Evolutionary conservation across 2,888 invertebrate species (phyloP).

Genomic region (Portevinia maculata): DNA sequence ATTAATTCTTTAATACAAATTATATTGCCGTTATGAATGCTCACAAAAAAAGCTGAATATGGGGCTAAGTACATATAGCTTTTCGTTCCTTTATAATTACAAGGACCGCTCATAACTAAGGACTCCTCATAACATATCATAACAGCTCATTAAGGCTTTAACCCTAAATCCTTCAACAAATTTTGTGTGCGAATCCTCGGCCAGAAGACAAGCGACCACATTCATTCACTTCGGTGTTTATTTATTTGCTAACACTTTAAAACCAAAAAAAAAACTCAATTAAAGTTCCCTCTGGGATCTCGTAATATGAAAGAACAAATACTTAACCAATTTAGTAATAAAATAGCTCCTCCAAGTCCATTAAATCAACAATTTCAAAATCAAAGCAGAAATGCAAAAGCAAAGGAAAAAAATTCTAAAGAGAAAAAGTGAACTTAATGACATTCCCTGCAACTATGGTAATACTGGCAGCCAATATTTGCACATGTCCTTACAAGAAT

Average conservation of each 20-base stretch:
- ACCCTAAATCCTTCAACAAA: too few species aligned
- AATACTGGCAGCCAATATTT: conserved; percentile 68
- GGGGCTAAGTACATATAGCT: too few species aligned
- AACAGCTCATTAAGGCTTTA: too few species aligned
- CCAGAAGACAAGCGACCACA: too few species aligned
- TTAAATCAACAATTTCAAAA: background rate
- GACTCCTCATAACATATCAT: too few species aligned
- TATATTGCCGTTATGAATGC: too few species aligned
- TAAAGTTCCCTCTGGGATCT: background rate
- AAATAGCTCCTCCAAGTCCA: conserved; percentile 24
- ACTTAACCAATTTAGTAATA: conserved; percentile 34
- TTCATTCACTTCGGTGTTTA: too few species aligned
- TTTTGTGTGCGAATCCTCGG: too few species aligned
- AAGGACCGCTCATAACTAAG: too few species aligned
- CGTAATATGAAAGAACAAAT: background rate
- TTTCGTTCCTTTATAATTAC: too few species aligned
- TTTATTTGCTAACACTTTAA: background rate
- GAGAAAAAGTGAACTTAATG: conserved; percentile 45
- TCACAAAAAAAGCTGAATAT: too few species aligned
- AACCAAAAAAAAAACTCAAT: background rate
- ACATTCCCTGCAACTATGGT: conserved; percentile 63
- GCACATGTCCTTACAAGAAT: conserved; percentile 64
- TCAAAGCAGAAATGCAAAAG: background rate
- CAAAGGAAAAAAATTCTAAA: conserved; percentile 32
- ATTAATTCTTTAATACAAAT: too few species aligned